A percentile compares a stretch with the other conserved stretches of the same genome.
Evolutionary conservation across 2,888 invertebrate species (phyloP).

Genomic region (Lysandra coridon): DNA sequence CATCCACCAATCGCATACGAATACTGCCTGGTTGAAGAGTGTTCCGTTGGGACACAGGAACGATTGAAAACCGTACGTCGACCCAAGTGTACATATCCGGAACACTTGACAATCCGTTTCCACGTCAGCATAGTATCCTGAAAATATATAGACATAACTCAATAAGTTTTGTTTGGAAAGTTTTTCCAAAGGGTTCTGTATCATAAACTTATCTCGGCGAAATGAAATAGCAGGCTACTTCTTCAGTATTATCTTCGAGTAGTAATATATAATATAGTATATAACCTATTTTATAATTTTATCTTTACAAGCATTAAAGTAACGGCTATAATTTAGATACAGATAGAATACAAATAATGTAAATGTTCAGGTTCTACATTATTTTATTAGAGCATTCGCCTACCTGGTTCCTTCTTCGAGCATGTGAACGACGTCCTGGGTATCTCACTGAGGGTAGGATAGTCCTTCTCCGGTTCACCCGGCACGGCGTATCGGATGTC

Average conservation of each 20-base stretch:
- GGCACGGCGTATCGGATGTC: conserved; percentile 83
- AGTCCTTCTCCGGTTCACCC: conserved; percentile 84
- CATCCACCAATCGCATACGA: conserved; percentile 86
- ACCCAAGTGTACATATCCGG: conserved; percentile 82
- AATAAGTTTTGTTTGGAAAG: neutral
- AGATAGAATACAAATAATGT: too few species aligned
- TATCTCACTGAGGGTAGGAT: conserved; percentile 80
- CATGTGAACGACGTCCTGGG: conserved; percentile 83
- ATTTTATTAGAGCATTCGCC: conserved; percentile 11
- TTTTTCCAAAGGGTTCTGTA: too few species aligned
- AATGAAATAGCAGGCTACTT: too few species aligned
- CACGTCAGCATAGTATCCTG: conserved; percentile 84
- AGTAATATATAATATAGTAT: too few species aligned
- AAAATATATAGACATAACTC: conserved; percentile 41
- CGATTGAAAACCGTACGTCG: conserved; percentile 78
- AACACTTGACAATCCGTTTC: conserved; percentile 84
- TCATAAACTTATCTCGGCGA: too few species aligned
- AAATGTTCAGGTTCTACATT: neutral
- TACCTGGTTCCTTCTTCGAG: conserved; percentile 81
- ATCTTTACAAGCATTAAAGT: neutral
- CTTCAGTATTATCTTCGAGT: too few species aligned
- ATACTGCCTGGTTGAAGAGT: conserved; percentile 83
- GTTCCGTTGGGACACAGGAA: conserved; percentile 85
- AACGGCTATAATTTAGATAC: too few species aligned
- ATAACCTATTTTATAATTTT: neutral